A percentile compares a stretch with the other conserved stretches of the same genome.
These are phyloP conservation scores for Caenorhabditis briggsae DNA, from an alignment of 1,140 invertebrate species.

Conservation along the genomic window DNA sequence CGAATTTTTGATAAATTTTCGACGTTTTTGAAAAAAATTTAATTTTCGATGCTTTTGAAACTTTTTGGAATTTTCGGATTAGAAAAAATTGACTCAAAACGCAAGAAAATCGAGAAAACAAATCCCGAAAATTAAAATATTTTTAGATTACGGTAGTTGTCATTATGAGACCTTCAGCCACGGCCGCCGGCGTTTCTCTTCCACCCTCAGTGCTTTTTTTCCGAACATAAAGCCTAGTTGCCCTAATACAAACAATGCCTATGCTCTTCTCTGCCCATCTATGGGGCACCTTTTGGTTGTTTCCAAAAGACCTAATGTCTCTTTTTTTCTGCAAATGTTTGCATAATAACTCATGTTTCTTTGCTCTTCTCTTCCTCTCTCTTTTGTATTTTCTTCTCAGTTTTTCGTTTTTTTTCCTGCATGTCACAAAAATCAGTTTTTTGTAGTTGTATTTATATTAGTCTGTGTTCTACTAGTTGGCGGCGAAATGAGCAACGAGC, in stretches of 20 bases:
- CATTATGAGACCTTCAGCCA: too few species aligned
- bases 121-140: too few species aligned
- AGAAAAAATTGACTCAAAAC: too few species aligned
- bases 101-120: too few species aligned
- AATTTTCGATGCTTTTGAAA: too few species aligned
- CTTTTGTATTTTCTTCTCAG: conserved; percentile 30
- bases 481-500: neutral
- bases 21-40: too few species aligned
- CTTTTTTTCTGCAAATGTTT: neutral
- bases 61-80: too few species aligned
- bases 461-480: neutral
- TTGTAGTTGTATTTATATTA: conserved; percentile 3
- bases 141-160: too few species aligned
- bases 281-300: neutral
- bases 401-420: conserved; percentile 15
- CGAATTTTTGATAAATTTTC: too few species aligned
- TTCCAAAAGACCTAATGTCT: neutral
- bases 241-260: conserved; percentile 13
- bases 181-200: neutral
- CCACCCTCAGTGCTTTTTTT: neutral
- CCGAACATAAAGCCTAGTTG: neutral
- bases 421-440: neutral
- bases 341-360: conserved; percentile 56
- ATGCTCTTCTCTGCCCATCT: neutral
- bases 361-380: conserved; percentile 34